Conservation (phyloP, 2,888 invertebrate species). For the Hetaerina titia region DNA sequence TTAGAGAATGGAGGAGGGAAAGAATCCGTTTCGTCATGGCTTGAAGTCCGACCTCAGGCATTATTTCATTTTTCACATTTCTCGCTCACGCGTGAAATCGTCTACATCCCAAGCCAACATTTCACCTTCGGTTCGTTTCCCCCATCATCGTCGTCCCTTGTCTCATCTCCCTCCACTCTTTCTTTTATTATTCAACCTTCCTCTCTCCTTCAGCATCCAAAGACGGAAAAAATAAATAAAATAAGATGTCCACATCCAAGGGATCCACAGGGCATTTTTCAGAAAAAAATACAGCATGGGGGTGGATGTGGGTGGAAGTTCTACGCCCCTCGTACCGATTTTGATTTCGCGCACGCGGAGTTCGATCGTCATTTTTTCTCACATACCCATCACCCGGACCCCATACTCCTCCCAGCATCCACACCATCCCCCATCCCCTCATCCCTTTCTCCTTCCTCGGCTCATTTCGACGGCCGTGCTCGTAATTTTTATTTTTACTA, state of each 20-base stretch:
- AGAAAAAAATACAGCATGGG: background rate
- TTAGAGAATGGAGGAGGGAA: background rate
- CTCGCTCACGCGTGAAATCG: background rate
- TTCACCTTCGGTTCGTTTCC: conserved; percentile 49
- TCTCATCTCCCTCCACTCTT: background rate
- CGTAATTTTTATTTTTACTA: conserved; percentile 37
- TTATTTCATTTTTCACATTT: background rate
- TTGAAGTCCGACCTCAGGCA: background rate
- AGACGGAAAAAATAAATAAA: background rate
- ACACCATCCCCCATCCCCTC: background rate
- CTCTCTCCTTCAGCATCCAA: background rate
- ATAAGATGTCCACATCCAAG: background rate
- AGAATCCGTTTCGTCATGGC: background rate
- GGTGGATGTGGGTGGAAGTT: background rate
- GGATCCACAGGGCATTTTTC: background rate
- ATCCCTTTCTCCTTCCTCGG: background rate
- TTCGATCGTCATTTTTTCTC: background rate
- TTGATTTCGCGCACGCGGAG: conserved; percentile 25
- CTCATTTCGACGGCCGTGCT: conserved; percentile 28
- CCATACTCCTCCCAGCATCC: background rate
- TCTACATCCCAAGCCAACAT: background rate
- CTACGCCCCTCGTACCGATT: background rate
- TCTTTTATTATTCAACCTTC: background rate
- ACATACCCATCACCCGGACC: background rate
- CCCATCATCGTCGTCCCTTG: background rate